These are phyloP conservation scores for Caenorhabditis elegans DNA, from an alignment of 1,140 invertebrate genomes.

Conservation along the genomic window WBcel235 BX284604.4:15916501-15917000, in stretches of 20 bases:
- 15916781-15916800: slow-evolving; percentile 80
- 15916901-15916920: slow-evolving; percentile 71
- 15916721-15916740: slow-evolving; percentile 88
- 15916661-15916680: too few relatives aligned
- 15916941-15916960: slow-evolving; percentile 51
- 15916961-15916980: slow-evolving; percentile 68
- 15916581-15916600: too few relatives aligned
- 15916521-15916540: too few relatives aligned
- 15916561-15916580: too few relatives aligned
- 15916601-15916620: too few relatives aligned
- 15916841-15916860: slow-evolving; percentile 69
- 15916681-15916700: too few relatives aligned
- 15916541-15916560: too few relatives aligned
- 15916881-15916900: slow-evolving; percentile 68
- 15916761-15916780: slow-evolving; percentile 86
- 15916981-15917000: slow-evolving; percentile 67
- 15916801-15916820: slow-evolving; percentile 86
- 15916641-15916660: too few relatives aligned
- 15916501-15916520: too few relatives aligned
- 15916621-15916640: too few relatives aligned
- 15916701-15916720: too few relatives aligned
- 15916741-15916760: slow-evolving; percentile 81
- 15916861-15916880: slow-evolving; percentile 68
- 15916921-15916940: slow-evolving; percentile 68
- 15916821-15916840: slow-evolving; percentile 77